These are phyloP conservation scores for Zaprionus obscuricornis DNA, from an alignment of 2,888 invertebrate genomes.

Conservation along the genomic window DNA sequence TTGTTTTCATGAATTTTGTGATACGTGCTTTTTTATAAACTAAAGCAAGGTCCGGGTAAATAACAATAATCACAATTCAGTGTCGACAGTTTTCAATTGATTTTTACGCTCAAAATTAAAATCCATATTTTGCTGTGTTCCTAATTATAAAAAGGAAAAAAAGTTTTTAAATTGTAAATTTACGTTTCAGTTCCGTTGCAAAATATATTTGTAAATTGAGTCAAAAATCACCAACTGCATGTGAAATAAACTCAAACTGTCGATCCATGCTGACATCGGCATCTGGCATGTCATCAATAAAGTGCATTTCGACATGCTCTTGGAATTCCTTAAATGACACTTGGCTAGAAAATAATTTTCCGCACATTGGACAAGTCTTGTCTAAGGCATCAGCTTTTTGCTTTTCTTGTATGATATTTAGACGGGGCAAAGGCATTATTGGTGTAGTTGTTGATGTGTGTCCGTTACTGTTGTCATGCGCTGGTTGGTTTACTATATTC, in stretches of 20 bases:
- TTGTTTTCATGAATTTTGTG: constrained; percentile 10
- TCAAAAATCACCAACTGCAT: constrained; percentile 83
- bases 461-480: constrained; percentile 19
- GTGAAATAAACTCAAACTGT: constrained; percentile 85
- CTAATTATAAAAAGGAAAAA: no score
- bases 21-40: constrained; percentile 17
- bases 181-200: constrained; percentile 75
- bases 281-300: constrained; percentile 85
- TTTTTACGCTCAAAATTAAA: no score
- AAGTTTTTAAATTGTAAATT: not conserved
- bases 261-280: constrained; percentile 84
- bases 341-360: constrained; percentile 86
- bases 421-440: constrained; percentile 54
- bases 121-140: no score
- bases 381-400: constrained; percentile 76
- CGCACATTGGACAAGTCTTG: constrained; percentile 91
- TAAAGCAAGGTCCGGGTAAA: constrained; percentile 14
- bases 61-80: constrained; percentile 3
- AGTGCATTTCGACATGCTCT: constrained; percentile 91
- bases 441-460: constrained; percentile 23
- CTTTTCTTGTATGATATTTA: constrained; percentile 81
- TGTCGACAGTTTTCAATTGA: no score
- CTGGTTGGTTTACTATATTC: constrained; percentile 9
- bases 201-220: constrained; percentile 79
- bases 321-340: constrained; percentile 87